Base-by-base conservation (phyloP, 2,888 invertebrate genomes). In the Caenorhabditis japonica region DNA sequence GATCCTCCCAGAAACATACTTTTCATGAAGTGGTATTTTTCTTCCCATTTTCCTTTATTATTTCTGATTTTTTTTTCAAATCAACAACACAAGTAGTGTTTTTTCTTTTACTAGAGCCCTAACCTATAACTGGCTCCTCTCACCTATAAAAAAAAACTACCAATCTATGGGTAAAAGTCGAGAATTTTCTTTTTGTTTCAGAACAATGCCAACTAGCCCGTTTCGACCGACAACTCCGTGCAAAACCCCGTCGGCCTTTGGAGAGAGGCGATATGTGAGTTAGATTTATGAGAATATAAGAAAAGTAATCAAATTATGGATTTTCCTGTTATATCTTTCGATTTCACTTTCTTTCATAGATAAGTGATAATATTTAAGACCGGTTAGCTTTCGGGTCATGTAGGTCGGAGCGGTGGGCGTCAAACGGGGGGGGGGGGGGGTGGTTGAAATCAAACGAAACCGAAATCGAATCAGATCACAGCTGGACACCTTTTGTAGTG, bases 191-290 rank as follows among this genome's bases (percentile, higher is more conserved):
- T 23, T 25, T 47, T 33, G 27, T 66, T 73, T 49, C 73, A 73
- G 66, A 56, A 8, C 27, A 41, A 58, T 59, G 58, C 38, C 58
- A 39, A 64, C 64, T 27, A 72, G 64, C 59, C 64, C 72, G 60
- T 51, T 71, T 55, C 72, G 72, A 53, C 44, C 47, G 39, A 59
- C 43, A 8, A 59, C 64, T 19, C 59, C 53, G 0, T 64, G 64
- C 30, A 70, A 47, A 43, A 62, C 60, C 64, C 59, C 75, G 36
- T 68, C 66, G 17, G 78, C 78, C 36, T 78, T 78, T 49, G 78
- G 78, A 10, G 78, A 78, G 62, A 78, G 71, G 69, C 76, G 74
- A 25, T 78, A 78, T 49, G 78, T 78, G 44, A 68, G 78, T 78
- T 62, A 53, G 47, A 51, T 49, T n/a, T n/a, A n/a, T n/a, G n/a